Evolutionary conservation across 2,888 invertebrate species (phyloP), one percentile per base, ranked within the genome.

Genomic region (Dione juno): DNA sequence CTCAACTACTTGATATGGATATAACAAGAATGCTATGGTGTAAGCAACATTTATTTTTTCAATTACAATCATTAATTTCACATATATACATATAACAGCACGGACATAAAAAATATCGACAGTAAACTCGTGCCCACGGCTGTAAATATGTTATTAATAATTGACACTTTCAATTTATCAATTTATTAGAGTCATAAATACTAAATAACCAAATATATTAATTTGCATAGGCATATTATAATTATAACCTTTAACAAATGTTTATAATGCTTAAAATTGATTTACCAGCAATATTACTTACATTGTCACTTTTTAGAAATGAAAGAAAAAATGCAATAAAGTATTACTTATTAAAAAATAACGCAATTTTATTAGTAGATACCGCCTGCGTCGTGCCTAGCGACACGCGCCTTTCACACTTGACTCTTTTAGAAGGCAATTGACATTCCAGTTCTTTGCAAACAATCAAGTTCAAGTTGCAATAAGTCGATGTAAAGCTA

Each of bases 361-460:
- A 48, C 48, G 50, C 50, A 64, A 59, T 65, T 45, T 64, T 66
- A 54, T 45, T 61, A 53, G 28, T 65, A 66, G 45, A 54, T 72
- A 66, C 45, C 45, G 57, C 67, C 63, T 40, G 45, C 59, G 54
- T 67, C 70, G 67, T 74, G 69, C 69, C 19, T 74, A 66, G 69
- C 57, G 72, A 74, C 74, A 75, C 72, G 74, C 67, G 75, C 75
- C 74, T 75, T 75, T 72, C 74, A 70, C 74, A 72, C 69, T 75
- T 74, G 63, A 72, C 75, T 70, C 75, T 81, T 84, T 82, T 82
- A 84, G 86, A 87, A 88, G 88, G 88, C 80, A 77, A 81, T 83
- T 88, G 77, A 79, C 89, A 89, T 89, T 89, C 89, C 88, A 72
- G 78, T 74, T 82, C 77, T 77, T 71, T 68, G 70, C 71, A 53